Conservation (phyloP, 1,140 invertebrate genomes). For the Hyles euphorbiae region DNA sequence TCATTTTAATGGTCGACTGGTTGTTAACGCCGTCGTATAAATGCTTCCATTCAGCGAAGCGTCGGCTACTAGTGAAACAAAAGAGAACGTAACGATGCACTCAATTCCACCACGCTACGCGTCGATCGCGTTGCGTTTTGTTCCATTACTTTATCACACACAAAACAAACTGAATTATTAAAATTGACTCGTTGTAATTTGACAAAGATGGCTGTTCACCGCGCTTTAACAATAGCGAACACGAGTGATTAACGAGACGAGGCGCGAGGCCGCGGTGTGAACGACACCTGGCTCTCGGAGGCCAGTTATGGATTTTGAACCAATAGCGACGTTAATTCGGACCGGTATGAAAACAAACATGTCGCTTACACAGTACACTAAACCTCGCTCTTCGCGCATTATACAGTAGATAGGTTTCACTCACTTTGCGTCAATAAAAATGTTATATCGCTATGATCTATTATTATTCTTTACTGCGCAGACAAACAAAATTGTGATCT, state of each 20-base stretch:
- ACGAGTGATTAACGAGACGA: conserved; percentile 75
- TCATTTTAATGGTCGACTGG: conserved; percentile 72
- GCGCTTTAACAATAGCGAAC: conserved; percentile 73
- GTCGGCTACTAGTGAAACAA: conserved; percentile 65
- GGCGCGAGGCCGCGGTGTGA: conserved; percentile 75
- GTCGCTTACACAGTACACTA: conserved; percentile 64
- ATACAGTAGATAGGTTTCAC: conserved; percentile 54
- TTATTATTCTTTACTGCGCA: conserved; percentile 29
- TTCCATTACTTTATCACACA: conserved; percentile 44
- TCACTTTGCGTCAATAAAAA: conserved; percentile 61
- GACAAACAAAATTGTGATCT: too few relatives aligned
- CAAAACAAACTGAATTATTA: conserved; percentile 59
- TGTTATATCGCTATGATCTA: conserved; percentile 15
- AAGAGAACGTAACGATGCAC: conserved; percentile 67
- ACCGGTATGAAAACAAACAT: conserved; percentile 75
- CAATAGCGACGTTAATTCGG: conserved; percentile 75
- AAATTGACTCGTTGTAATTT: conserved; percentile 70
- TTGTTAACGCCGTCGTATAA: conserved; percentile 64
- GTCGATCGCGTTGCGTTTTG: conserved; percentile 55
- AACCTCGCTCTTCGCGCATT: conserved; percentile 29
- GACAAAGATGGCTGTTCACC: conserved; percentile 74
- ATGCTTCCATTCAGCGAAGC: conserved; percentile 68
- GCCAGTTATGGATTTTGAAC: conserved; percentile 76
- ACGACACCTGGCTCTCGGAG: conserved; percentile 75
- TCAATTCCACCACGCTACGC: conserved; percentile 50